Conservation (phyloP, 2,113 vertebrate species). For the Acanthisitta chloris region DNA sequence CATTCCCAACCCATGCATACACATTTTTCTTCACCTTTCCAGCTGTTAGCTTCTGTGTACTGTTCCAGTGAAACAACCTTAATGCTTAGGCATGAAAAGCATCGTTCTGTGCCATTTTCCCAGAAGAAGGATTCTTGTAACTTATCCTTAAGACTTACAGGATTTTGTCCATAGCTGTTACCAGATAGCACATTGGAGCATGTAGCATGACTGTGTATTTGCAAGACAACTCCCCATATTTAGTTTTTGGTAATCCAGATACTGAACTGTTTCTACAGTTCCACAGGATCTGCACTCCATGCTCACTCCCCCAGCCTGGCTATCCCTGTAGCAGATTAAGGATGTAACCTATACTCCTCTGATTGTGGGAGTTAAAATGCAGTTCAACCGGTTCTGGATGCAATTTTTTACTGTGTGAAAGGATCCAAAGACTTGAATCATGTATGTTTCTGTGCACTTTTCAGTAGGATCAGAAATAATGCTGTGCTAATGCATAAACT, state of each 20-base stretch:
- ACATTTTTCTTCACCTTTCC: background rate
- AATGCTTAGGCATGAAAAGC: background rate
- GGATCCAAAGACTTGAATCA: background rate
- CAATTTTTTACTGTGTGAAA: background rate
- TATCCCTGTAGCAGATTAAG: background rate
- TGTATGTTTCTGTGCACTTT: background rate
- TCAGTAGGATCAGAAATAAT: conserved; percentile 19
- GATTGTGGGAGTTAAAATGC: background rate
- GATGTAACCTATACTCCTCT: background rate
- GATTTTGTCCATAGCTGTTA: background rate
- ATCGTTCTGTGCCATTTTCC: background rate
- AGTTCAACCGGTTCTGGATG: background rate
- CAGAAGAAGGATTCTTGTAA: background rate
- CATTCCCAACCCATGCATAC: background rate
- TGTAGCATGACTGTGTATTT: background rate
- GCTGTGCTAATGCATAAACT: conserved; percentile 30
- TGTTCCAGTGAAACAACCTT: background rate
- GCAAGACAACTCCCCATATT: background rate
- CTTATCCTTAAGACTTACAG: background rate
- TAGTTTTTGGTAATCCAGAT: background rate
- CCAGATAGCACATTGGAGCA: fast-evolving
- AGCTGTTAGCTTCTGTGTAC: background rate
- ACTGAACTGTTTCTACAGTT: fast-evolving
- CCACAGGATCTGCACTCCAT: fast-evolving
- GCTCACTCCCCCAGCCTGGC: background rate